phyloP scores from a whole-genome alignment of 2,113 vertebrate species.

The Cichladusa arquata region DNA sequence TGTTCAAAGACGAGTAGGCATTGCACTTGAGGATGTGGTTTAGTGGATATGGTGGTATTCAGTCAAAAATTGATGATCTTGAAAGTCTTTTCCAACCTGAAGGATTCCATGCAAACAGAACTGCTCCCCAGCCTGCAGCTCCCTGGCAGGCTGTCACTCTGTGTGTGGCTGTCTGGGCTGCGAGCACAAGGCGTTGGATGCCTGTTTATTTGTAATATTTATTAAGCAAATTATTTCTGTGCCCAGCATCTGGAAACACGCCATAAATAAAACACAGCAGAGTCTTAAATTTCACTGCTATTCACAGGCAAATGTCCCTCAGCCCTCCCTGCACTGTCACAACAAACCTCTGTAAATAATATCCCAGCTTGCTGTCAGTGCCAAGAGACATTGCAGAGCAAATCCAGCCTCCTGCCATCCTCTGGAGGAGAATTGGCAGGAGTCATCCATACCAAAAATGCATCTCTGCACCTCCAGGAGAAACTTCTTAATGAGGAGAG shows the following conservation, averaged over 20 bases:
- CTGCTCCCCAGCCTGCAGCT: not conserved
- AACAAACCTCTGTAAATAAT: not conserved
- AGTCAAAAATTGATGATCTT: not conserved
- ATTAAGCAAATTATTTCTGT: constrained; percentile 54
- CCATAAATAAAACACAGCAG: constrained; percentile 18
- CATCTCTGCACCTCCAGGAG: not conserved
- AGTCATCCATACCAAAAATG: not conserved
- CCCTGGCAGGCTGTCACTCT: not conserved
- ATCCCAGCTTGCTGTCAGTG: not conserved
- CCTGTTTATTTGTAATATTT: constrained; percentile 47
- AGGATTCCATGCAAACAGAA: not conserved
- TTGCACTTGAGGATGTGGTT: not conserved
- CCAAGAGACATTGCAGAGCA: not conserved
- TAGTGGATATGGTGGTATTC: not conserved
- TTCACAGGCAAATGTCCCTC: not conserved
- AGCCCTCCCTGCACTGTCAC: not conserved
- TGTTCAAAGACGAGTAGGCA: not conserved
- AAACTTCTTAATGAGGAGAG: not conserved
- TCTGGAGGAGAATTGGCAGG: not conserved
- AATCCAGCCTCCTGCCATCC: not conserved
- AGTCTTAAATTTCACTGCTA: not conserved
- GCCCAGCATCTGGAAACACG: not conserved
- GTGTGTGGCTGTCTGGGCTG: not conserved
- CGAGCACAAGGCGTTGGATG: not conserved
- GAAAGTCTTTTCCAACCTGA: not conserved